Percentiles rank a stretch among this genome's conserved stretches.
These are phyloP conservation scores for Ia io DNA, from an alignment of 2,113 vertebrate species.

Conservation along the genomic window DNA sequence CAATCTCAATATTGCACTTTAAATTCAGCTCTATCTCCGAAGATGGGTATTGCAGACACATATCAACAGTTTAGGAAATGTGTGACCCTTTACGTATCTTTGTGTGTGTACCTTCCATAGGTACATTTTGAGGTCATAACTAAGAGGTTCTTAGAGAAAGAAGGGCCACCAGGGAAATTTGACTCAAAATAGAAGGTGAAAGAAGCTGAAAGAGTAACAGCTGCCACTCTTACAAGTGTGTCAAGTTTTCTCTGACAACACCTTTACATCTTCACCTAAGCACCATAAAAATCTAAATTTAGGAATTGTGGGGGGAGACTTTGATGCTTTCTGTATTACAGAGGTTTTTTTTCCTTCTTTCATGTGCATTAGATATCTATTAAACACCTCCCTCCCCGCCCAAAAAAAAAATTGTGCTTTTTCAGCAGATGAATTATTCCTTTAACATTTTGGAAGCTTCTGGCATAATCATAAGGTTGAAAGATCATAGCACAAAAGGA, in stretches of 20 bases:
- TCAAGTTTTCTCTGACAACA: slow-evolving; percentile 21
- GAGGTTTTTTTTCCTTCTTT: not conserved
- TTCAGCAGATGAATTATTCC: not conserved
- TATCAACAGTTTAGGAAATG: slow-evolving; percentile 56
- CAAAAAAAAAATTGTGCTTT: not conserved
- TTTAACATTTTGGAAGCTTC: slow-evolving; percentile 44
- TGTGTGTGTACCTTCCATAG: slow-evolving; percentile 7
- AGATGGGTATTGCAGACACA: slow-evolving; percentile 44
- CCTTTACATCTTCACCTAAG: not conserved
- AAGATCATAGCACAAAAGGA: slow-evolving; percentile 16
- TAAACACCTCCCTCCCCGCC: not conserved
- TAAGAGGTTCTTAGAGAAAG: slow-evolving; percentile 27
- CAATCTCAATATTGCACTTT: slow-evolving; percentile 64
- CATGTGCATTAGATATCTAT: not conserved
- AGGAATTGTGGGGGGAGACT: not conserved
- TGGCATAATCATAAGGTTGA: slow-evolving; percentile 24
- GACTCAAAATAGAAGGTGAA: slow-evolving; percentile 53
- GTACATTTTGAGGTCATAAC: not conserved
- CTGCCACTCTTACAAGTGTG: not conserved
- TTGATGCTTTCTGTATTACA: not conserved
- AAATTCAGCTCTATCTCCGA: slow-evolving; percentile 34
- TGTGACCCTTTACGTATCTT: slow-evolving; percentile 18
- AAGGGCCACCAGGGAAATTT: not conserved
- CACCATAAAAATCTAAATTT: slow-evolving; percentile 12
- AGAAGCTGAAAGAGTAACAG: slow-evolving; percentile 11